Base-by-base conservation (phyloP, 2,888 invertebrate genomes). In the Lordiphosa andalusiaca region DNA sequence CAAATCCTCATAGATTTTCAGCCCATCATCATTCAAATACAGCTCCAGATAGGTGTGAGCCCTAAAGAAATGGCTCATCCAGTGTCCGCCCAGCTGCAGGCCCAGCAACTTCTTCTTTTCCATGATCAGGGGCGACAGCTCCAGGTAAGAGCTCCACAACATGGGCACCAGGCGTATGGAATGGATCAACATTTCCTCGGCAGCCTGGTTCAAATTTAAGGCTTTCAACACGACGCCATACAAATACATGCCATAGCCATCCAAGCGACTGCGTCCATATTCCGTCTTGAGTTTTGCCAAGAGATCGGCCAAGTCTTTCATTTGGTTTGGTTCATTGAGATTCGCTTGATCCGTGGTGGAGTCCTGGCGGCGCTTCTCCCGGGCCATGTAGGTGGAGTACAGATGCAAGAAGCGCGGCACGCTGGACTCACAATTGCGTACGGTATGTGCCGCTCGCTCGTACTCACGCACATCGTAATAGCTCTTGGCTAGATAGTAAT, bases 81-180 rank as follows among this genome's bases (percentile, higher is more conserved):
- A 99, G 89, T 97, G 97, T 70, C 94, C 93, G 0, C 98, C 97
- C 39, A 95, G 88, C 57, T 92, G 91, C 4, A 94, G 86, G 3
- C 91, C 91, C 59, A 93, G 91, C 16, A 95, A 86, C 49, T 94
- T 95, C 81, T 95, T 95, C 88, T 94, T 94, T 78, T 96, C 95
- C 65, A 93, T 93, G 52, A 98, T 93, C 1, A 99, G 90, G 6
- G 94, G 93, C 0, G 97, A 95, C 10, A 99, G 90, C 88, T 98
- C 98, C 35, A 96, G 91, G 96, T 99, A 99, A 0, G 98, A 95
- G 39, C 96, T 94, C 99, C 99, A 99, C 61, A 98, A 92, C 83
- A 96, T 93, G 0, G 98, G 98, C 53, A 94, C 93, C 39, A 92
- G 91, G 58, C 93, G 92, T 9, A 97, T 92, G 0, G 98, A 93